Conservation (phyloP, 2,113 vertebrate genomes). For the Trichechus manatus region DNA sequence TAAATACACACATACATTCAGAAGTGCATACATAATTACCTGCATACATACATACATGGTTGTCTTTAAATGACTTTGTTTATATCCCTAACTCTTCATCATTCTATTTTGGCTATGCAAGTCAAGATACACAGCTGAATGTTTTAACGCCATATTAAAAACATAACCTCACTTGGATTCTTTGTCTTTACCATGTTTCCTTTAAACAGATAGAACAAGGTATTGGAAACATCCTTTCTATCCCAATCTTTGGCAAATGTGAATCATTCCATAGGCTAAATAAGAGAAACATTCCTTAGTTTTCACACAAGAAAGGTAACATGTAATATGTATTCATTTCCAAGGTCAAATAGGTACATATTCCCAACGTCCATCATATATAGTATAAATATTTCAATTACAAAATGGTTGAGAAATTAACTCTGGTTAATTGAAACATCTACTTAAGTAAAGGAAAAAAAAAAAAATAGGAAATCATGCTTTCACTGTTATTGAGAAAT, state of each 20-base stretch:
- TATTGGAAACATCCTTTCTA: neutral
- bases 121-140: neutral
- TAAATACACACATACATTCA: neutral
- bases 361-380: neutral
- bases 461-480: neutral
- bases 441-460: neutral
- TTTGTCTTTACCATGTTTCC: neutral
- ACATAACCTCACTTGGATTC: neutral
- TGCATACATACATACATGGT: neutral
- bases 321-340: neutral
- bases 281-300: neutral
- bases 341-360: neutral
- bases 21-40: neutral
- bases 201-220: neutral
- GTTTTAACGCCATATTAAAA: neutral
- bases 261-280: conserved; percentile 2
- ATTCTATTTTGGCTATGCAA: neutral
- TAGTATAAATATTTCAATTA: neutral
- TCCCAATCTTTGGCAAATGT: neutral
- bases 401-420: neutral
- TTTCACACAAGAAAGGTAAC: neutral
- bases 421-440: neutral
- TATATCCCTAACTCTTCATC: neutral
- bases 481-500: neutral
- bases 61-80: neutral